phyloP scores from a whole-genome alignment of 2,797 vertebrate genomes.

The Anisognathus igniventris region DNA sequence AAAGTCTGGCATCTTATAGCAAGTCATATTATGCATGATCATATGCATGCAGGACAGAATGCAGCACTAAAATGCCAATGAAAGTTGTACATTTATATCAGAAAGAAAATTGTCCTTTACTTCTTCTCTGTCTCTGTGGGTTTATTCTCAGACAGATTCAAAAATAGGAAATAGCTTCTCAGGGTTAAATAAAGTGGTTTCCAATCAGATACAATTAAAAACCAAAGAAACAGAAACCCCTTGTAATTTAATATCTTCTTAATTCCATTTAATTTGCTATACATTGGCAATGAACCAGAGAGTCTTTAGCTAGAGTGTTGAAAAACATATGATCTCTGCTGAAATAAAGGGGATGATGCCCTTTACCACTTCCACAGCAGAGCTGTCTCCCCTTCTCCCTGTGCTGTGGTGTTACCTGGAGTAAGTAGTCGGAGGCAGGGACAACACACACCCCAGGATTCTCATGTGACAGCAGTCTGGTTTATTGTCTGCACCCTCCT shows the following conservation, averaged over 20 bases:
- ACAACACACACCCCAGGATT: neutral
- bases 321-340: neutral
- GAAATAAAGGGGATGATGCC: neutral
- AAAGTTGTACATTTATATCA: neutral
- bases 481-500: neutral
- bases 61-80: neutral
- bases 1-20: neutral
- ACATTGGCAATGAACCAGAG: neutral
- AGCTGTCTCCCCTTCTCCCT: neutral
- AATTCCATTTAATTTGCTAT: neutral
- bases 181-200: neutral
- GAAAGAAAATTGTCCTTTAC: neutral
- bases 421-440: neutral
- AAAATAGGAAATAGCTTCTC: neutral
- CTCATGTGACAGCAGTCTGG: neutral
- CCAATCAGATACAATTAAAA: neutral
- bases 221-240: accelerated
- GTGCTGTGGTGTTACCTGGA: neutral
- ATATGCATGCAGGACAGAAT: neutral
- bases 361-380: neutral
- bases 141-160: neutral
- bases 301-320: neutral
- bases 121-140: neutral
- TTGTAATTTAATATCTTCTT: neutral
- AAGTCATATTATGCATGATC: neutral